These are phyloP conservation scores for Hydrochoerus hydrochaeris DNA, from an alignment of 2,113 vertebrate genomes.

Conservation along the genomic window DNA sequence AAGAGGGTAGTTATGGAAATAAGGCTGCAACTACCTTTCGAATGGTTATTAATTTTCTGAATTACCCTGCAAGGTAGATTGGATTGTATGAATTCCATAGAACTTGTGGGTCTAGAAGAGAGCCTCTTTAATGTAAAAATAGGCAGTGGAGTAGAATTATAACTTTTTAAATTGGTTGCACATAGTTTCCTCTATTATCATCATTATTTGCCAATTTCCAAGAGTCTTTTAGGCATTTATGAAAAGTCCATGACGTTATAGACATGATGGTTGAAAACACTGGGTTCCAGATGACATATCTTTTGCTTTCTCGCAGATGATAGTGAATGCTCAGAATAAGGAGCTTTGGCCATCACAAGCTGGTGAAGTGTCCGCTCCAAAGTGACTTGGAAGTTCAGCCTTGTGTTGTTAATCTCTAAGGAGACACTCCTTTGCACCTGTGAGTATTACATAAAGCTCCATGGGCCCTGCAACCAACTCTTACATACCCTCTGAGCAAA, in stretches of 20 bases:
- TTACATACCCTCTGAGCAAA: background rate
- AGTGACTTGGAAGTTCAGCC: constrained; percentile 90
- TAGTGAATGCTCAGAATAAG: constrained; percentile 95
- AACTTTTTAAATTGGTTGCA: constrained; percentile 46
- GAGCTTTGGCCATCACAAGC: constrained; percentile 93
- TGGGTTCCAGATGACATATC: background rate
- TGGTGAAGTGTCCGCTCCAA: constrained; percentile 92
- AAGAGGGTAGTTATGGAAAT: constrained; percentile 10
- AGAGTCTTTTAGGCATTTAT: background rate
- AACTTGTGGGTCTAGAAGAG: constrained; percentile 42
- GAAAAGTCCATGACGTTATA: background rate
- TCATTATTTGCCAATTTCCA: constrained; percentile 57
- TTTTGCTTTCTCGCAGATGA: constrained; percentile 36
- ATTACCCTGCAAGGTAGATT: constrained; percentile 11
- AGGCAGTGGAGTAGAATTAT: constrained; percentile 23
- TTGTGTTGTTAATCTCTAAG: constrained; percentile 96
- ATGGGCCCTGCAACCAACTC: fast-evolving
- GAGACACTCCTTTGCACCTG: constrained; percentile 95
- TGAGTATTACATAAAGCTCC: constrained; percentile 79
- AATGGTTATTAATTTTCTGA: constrained; percentile 18
- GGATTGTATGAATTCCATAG: constrained; percentile 22
- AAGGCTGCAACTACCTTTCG: background rate
- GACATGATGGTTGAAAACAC: background rate
- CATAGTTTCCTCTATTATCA: constrained; percentile 62
- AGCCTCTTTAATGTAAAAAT: constrained; percentile 8